Percentiles rank a stretch among this genome's conserved stretches.
Evolutionary conservation across 2,113 vertebrate species (phyloP).

Genomic region (Coturnix japonica): DNA sequence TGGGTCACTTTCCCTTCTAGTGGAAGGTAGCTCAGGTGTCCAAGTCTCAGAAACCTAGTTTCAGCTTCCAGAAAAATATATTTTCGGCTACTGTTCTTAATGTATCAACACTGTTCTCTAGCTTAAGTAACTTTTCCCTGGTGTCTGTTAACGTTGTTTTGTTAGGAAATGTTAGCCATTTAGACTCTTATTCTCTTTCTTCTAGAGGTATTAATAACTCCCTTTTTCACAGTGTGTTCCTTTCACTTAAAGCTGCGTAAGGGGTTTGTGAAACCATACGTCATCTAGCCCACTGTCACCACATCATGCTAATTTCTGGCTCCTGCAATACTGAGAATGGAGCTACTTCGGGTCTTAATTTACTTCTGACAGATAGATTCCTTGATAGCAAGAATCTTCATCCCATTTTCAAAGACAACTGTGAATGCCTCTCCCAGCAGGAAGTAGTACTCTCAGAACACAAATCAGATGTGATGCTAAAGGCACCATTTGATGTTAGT

Average conservation of each 20-base stretch:
- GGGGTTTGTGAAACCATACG: neutral
- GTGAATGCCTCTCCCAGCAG: neutral
- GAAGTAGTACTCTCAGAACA: neutral
- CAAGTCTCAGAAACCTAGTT: neutral
- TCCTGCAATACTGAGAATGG: neutral
- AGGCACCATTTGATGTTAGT: slow-evolving; percentile 12
- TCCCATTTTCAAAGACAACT: neutral
- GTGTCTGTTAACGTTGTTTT: neutral
- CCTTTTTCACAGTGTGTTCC: neutral
- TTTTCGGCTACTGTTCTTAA: neutral
- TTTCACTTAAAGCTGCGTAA: neutral
- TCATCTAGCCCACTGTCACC: neutral
- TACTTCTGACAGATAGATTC: slow-evolving; percentile 8
- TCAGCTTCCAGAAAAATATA: neutral
- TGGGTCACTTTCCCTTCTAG: neutral
- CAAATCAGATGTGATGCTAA: slow-evolving; percentile 23
- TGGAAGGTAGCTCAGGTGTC: neutral
- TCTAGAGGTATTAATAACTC: neutral
- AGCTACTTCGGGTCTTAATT: slow-evolving; percentile 7
- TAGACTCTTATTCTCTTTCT: neutral
- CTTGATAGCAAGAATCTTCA: neutral
- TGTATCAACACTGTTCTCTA: neutral
- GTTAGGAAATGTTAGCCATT: neutral
- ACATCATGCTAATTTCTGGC: slow-evolving; percentile 10
- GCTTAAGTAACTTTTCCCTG: neutral